Evolutionary conservation across 2,888 invertebrate species (phyloP), one percentile per base, ranked within the genome.

Genomic region (Opisthograptis luteolata): DNA sequence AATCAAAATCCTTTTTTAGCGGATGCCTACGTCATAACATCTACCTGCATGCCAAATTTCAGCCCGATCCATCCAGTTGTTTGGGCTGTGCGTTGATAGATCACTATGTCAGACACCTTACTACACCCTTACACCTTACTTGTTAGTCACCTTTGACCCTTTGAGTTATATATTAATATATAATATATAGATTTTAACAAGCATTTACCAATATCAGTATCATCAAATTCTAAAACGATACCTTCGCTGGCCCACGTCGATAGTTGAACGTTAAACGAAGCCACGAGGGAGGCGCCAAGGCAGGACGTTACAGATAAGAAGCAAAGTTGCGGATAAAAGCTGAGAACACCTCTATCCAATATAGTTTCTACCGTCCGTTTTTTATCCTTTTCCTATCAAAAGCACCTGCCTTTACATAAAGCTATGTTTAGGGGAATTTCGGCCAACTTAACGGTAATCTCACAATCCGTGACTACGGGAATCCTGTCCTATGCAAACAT

Each of bases 271-370:
- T n/a, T n/a, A n/a, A n/a, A 10, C 22, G 24, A 22, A 24, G 0
- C 37, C 37, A 13, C 15, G 10, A 19, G 37, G 45, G 39, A 36
- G 44, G 19, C 15, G 8, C 6, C 3, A 9, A 12, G 14, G 5
- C 34, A 15, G 27, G 13, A 24, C 37, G 20, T 49, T 49, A 43
- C 9, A 42, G 48, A 49, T 49, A 49, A 49, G 48, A 19, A 7
- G 24, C 35, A 32, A 45, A 45, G 30, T 37, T 39, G 12, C 15
- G 28, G 22, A 47, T 40, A 41, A 47, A 28, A 9, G 24, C 20
- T 24, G 34, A 34, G 40, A 24, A 32, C 28, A 22, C 12, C 30
- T 20, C 8, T 27, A 32, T 25, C 25, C 25, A 9, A 4, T 14
- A 32, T 28, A 49, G 49, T 43, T 49, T 31, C 32, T 36, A 35